These are phyloP conservation scores for Tuberolachnus salignus DNA, from an alignment of 2,888 invertebrate genomes.

Conservation along the genomic window DNA sequence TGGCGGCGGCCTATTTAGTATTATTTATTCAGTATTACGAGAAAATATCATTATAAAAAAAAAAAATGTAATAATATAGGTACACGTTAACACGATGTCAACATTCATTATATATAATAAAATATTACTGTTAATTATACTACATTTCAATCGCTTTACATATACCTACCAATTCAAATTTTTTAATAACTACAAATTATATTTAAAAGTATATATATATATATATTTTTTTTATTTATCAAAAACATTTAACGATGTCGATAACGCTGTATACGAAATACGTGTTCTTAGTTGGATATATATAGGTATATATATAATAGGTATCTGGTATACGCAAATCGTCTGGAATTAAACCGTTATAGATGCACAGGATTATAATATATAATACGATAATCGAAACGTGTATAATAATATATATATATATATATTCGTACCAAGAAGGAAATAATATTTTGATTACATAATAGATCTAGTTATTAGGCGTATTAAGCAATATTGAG, in stretches of 20 bases:
- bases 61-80: no score
- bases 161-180: no score
- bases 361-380: neutral
- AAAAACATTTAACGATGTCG: neutral
- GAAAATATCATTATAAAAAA: neutral
- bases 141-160: no score
- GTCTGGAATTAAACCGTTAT: conserved; percentile 16
- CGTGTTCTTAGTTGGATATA: neutral
- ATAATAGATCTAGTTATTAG: conserved; percentile 43
- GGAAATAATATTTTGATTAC: conserved; percentile 36
- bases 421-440: conserved; percentile 12
- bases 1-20: conserved; percentile 13
- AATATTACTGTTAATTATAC: conserved; percentile 9
- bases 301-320: neutral
- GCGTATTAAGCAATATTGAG: conserved; percentile 21
- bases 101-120: neutral
- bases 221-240: no score
- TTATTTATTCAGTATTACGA: neutral
- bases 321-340: neutral
- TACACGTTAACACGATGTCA: neutral
- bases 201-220: no score
- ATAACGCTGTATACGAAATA: no score
- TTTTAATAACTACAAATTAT: no score
- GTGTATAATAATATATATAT: neutral
- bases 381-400: neutral